phyloP scores from a whole-genome alignment of 2,888 invertebrate species.

The Xanthia icteritia region DNA sequence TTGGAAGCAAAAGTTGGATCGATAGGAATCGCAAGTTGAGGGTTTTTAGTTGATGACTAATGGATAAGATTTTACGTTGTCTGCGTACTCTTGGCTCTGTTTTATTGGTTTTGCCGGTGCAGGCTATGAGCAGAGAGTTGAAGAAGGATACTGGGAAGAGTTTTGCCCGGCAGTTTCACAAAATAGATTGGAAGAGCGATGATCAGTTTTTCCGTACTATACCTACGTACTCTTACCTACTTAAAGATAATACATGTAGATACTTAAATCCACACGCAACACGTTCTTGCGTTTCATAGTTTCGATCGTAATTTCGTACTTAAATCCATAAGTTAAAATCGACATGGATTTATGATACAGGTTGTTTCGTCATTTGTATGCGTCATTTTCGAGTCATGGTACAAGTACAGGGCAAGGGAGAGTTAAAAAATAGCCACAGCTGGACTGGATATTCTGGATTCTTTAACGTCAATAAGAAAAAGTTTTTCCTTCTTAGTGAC shows the following conservation, averaged over 20 bases:
- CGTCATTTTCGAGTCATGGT: not conserved
- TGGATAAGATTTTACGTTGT: not conserved
- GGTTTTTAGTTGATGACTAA: not conserved
- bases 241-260: not conserved
- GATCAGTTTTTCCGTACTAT: not conserved
- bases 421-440: no score
- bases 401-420: not conserved
- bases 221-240: not conserved
- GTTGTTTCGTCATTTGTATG: not conserved
- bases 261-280: not conserved
- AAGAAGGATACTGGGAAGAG: no score
- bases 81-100: not conserved
- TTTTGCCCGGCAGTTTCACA: not conserved
- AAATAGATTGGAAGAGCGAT: not conserved
- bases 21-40: constrained; percentile 14
- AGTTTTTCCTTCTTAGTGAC: not conserved
- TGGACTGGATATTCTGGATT: no score
- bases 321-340: not conserved
- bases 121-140: not conserved
- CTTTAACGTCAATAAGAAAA: no score
- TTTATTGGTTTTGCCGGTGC: not conserved
- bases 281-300: not conserved
- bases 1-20: constrained; percentile 32
- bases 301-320: not conserved
- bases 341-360: not conserved